Evolutionary conservation across 23 tunicate species (phyloP), one percentile per base, ranked within the genome.

Genomic region (Diplosoma virens): DNA sequence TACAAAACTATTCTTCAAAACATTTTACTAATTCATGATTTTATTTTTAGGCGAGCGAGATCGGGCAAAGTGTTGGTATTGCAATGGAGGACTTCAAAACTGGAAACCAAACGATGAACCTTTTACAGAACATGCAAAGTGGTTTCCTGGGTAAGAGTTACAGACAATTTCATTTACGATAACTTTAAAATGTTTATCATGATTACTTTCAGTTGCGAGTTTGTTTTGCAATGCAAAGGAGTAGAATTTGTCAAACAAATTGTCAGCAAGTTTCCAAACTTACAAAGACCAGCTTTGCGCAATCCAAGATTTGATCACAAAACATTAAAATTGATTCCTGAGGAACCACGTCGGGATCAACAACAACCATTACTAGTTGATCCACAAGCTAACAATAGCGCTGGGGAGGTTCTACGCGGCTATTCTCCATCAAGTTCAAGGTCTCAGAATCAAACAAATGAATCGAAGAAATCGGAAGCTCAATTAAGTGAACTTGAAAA

Each of bases 1-100:
- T n/a, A n/a, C n/a, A n/a, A n/a, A n/a, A n/a, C n/a, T n/a, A n/a
- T n/a, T n/a, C n/a, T n/a, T n/a, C n/a, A n/a, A n/a, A 7, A 14
- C 50, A 14, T 7, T 41, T 41, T 41, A 41, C 14, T 41, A 41
- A 41, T n/a, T n/a, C 50, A 41, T 41, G 9, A 41, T 41, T 41
- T 9, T 41, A 41, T 41, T 41, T 41, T 24, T 18, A 55, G 61
- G 61, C 17, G 65, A 60, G 36, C n/a, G 87, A 31, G 87, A 82
- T 37, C 47, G 75, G 25, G 87, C 58, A n/a, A 82, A 82, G 27
- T 82, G 87, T 61, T 82, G 79, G 79, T 58, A 82, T 37, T 82
- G 87, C 31, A 82, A 82, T 46, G 87, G 87, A 1, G 87, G 79
- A 0, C 30, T 82, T 1, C 87, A 82, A 59, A 82, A 73, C 59